Evolutionary conservation across 2,113 vertebrate genomes (phyloP), one percentile per base, ranked within the genome.

Genomic region (Notothenia coriiceps): DNA sequence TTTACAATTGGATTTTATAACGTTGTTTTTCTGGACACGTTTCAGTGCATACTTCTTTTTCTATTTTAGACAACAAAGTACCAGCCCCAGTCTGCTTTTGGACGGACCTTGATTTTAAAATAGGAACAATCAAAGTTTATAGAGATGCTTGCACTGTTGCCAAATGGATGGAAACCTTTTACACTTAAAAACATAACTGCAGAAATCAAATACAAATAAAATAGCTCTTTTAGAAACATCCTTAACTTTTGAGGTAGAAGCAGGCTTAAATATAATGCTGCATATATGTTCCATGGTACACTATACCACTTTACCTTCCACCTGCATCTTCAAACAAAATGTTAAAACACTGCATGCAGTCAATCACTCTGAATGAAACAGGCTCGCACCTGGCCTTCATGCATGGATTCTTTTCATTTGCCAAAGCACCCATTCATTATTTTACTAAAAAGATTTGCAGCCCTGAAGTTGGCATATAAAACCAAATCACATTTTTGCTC

Each of bases 1-100:
- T 89, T 91, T 80, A 89, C 84, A 83, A 67, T 55, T 65, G 66
- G 40, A 64, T 81, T 90, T 86, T 74, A 83, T 68, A 67, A 76
- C 25, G 52, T 74, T 88, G 74, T 86, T 87, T 90, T 87, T 87
- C 73, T 85, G 75, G 81, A 78, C 22, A 56, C 14, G 12, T 77
- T 85, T 84, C 79, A 77, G 52, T 40, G 52, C 25, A 76, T 46
- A 20, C 57, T 50, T 78, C 54, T 60, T 64, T 54, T 82, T 67
- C 22, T 71, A 61, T 85, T 85, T 56, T 50, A 62, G 18, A 56
- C 20, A 46, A 51, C 9, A 71, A 77, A 86, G 76, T 46, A 43
- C 64, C 55, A 78, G 49, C 61, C 78, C 56, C 43, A 52, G 29
- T 69, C 55, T 40, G 18, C 54, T 79, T 50, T 33, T 67, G 62